Evolutionary conservation across 2,888 invertebrate genomes (phyloP).

Genomic region (Taenaris catops): DNA sequence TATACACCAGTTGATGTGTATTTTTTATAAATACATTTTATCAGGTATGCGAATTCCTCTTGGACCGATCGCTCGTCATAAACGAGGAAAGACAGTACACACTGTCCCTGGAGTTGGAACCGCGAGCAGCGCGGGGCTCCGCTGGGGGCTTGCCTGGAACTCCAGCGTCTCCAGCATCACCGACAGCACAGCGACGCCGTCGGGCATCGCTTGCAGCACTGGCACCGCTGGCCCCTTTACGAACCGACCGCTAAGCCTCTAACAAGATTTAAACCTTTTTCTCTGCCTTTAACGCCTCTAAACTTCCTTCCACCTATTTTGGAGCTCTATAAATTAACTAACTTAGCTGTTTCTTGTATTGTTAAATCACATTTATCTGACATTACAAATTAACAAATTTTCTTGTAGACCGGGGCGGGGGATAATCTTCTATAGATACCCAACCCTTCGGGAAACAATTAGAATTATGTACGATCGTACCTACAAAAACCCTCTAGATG

Average conservation of each 20-base stretch:
- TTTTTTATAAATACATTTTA: background rate
- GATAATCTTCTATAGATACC: too few species aligned
- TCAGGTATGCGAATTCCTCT: conserved; percentile 83
- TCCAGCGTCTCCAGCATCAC: conserved; percentile 45
- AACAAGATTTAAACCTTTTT: too few species aligned
- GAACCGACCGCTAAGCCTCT: conserved; percentile 42
- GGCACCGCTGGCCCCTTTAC: conserved; percentile 34
- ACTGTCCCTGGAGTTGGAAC: conserved; percentile 91
- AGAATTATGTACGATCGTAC: too few species aligned
- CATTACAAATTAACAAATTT: too few species aligned
- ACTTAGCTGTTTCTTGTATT: too few species aligned
- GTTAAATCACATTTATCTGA: too few species aligned
- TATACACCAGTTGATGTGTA: too few species aligned
- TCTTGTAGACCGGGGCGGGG: too few species aligned
- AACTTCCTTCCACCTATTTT: background rate
- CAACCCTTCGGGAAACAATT: too few species aligned
- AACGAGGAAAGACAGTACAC: conserved; percentile 92
- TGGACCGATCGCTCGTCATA: conserved; percentile 88
- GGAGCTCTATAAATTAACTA: too few species aligned
- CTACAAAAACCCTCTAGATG: too few species aligned
- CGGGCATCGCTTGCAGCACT: conserved; percentile 68
- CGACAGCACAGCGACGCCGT: conserved; percentile 68
- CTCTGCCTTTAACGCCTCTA: background rate
- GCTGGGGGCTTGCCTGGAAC: conserved; percentile 36
- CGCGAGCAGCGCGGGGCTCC: conserved; percentile 79